Evolutionary conservation across 2,113 vertebrate species (phyloP).

Genomic region (Cisticola juncidis): DNA sequence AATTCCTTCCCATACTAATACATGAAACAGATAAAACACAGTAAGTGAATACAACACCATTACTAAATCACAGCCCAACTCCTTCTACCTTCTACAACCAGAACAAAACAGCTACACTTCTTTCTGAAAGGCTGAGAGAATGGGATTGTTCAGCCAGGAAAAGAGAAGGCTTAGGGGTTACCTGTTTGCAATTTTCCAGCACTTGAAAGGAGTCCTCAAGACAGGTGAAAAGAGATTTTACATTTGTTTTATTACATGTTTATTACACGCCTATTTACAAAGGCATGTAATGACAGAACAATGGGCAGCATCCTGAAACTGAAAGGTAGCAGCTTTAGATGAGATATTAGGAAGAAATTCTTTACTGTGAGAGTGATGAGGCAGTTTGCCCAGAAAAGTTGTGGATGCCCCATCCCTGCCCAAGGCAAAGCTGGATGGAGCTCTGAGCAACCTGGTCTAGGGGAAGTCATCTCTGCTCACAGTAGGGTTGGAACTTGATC

Average conservation of each 20-base stretch:
- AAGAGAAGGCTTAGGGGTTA: neutral
- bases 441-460: neutral
- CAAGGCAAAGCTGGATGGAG: neutral
- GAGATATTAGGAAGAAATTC: neutral
- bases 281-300: neutral
- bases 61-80: neutral
- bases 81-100: neutral
- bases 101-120: neutral
- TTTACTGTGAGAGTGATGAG: neutral
- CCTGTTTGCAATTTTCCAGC: neutral
- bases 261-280: neutral
- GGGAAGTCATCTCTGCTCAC: neutral
- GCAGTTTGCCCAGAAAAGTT: neutral
- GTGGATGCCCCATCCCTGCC: neutral
- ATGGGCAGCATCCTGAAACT: neutral
- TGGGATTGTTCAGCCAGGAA: neutral
- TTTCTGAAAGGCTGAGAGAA: neutral
- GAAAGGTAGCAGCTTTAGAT: neutral
- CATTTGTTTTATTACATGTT: too few relatives aligned
- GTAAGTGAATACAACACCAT: neutral
- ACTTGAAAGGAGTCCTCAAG: neutral
- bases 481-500: neutral
- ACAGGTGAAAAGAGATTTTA: neutral
- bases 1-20: neutral
- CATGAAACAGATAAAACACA: neutral